These are phyloP conservation scores for Pachycephus smyrnensis DNA, from an alignment of 2,888 invertebrate species.

Conservation along the genomic window DNA sequence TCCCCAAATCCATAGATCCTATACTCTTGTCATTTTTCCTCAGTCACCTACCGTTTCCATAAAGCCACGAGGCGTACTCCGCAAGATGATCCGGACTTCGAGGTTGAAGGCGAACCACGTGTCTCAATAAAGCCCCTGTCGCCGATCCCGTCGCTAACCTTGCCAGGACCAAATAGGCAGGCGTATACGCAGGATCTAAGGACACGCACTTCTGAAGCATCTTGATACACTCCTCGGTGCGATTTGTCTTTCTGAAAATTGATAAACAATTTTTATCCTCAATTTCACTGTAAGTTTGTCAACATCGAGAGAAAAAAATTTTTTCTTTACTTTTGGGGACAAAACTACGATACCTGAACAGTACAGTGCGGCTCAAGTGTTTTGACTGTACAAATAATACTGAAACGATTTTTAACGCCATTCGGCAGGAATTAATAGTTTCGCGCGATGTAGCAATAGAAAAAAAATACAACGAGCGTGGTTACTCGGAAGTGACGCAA, in stretches of 20 bases:
- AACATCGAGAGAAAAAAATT: not conserved
- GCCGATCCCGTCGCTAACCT: slow-evolving; percentile 71
- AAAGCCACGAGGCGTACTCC: slow-evolving; percentile 80
- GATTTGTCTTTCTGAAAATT: slow-evolving; percentile 74
- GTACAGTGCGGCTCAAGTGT: too few species aligned
- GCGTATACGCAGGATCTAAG: slow-evolving; percentile 77
- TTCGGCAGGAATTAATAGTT: too few species aligned
- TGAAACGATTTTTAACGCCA: too few species aligned
- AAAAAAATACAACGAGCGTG: too few species aligned
- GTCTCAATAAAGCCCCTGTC: slow-evolving; percentile 72
- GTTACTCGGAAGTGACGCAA: too few species aligned
- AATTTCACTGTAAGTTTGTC: not conserved
- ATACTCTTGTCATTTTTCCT: not conserved
- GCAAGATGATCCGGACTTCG: slow-evolving; percentile 77
- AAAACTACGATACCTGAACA: too few species aligned
- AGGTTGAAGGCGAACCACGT: slow-evolving; percentile 76
- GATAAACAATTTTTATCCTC: not conserved
- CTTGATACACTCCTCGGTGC: slow-evolving; percentile 73
- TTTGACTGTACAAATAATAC: too few species aligned
- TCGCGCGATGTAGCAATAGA: too few species aligned
- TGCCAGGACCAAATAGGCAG: slow-evolving; percentile 77
- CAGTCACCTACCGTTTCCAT: slow-evolving; percentile 72
- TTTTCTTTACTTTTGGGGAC: too few species aligned
- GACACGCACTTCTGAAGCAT: slow-evolving; percentile 78
- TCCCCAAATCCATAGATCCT: slow-evolving; percentile 2